Evolutionary conservation across 2,888 invertebrate genomes (phyloP).

Genomic region (Idaea dimidiata): DNA sequence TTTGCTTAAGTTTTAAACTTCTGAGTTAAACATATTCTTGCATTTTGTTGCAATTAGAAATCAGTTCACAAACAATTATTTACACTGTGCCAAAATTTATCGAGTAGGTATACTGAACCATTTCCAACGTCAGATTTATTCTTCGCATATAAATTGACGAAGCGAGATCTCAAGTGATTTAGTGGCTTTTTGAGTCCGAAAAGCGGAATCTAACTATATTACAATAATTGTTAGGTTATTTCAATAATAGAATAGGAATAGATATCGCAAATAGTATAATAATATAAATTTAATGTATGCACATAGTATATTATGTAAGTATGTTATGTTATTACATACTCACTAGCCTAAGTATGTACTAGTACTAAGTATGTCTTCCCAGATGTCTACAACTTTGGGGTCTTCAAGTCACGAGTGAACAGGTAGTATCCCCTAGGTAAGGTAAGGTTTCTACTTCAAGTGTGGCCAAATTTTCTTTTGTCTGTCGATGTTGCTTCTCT

Average conservation of each 20-base stretch:
- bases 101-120: constrained; percentile 26
- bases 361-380: too few relatives aligned
- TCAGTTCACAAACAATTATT: neutral
- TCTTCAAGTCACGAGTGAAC: too few relatives aligned
- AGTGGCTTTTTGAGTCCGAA: constrained; percentile 29
- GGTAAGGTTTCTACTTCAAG: too few relatives aligned
- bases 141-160: constrained; percentile 63
- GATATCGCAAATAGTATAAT: too few relatives aligned
- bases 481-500: neutral
- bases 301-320: too few relatives aligned
- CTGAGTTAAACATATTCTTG: too few relatives aligned
- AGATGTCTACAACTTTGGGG: too few relatives aligned
- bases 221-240: constrained; percentile 1
- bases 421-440: too few relatives aligned
- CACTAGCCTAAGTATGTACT: too few relatives aligned
- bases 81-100: constrained; percentile 29
- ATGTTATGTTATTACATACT: too few relatives aligned
- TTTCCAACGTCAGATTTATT: constrained; percentile 53
- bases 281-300: too few relatives aligned
- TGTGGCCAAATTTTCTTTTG: neutral
- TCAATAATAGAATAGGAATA: neutral
- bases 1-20: too few relatives aligned
- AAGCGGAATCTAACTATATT: constrained; percentile 13
- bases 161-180: constrained; percentile 59
- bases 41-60: neutral